Percentiles rank a stretch among this genome's conserved stretches.
Conservation (phyloP, 1,140 invertebrate species). For the Choristoneura fumiferana region DNA sequence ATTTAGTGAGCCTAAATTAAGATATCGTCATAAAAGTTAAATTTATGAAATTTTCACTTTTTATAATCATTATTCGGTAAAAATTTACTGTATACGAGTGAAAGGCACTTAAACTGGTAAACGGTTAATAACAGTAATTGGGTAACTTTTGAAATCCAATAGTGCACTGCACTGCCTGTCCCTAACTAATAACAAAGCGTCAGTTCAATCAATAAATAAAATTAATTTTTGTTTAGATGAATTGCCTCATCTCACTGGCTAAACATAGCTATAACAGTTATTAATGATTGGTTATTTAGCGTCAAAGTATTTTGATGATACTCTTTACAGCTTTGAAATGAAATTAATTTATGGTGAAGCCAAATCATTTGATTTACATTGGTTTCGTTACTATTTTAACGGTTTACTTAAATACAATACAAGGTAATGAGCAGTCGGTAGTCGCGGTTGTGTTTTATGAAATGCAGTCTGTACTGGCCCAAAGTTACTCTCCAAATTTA, state of each 20-base stretch:
- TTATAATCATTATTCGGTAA: background rate
- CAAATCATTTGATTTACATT: too few species aligned
- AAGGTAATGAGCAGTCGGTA: too few species aligned
- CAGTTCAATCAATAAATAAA: constrained; percentile 14
- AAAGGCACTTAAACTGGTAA: constrained; percentile 1
- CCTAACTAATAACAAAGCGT: constrained; percentile 1
- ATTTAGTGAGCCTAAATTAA: too few species aligned
- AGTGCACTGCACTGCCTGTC: background rate
- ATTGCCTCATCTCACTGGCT: constrained; percentile 5
- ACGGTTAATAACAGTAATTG: constrained; percentile 14
- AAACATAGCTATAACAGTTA: constrained; percentile 10
- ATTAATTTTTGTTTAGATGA: constrained; percentile 15
- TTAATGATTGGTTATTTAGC: constrained; percentile 1
- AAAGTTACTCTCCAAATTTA: too few species aligned
- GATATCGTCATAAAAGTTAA: too few species aligned
- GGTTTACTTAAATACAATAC: too few species aligned
- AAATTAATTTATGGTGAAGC: too few species aligned
- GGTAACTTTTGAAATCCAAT: constrained; percentile 1
- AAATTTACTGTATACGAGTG: background rate
- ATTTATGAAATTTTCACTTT: constrained; percentile 21
- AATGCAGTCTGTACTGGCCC: too few species aligned
- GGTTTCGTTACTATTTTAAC: too few species aligned
- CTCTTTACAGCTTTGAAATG: background rate
- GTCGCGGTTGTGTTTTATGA: too few species aligned
- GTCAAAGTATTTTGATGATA: background rate